Base-by-base conservation (phyloP, 2,113 vertebrate species). In the Spea bombifrons region DNA sequence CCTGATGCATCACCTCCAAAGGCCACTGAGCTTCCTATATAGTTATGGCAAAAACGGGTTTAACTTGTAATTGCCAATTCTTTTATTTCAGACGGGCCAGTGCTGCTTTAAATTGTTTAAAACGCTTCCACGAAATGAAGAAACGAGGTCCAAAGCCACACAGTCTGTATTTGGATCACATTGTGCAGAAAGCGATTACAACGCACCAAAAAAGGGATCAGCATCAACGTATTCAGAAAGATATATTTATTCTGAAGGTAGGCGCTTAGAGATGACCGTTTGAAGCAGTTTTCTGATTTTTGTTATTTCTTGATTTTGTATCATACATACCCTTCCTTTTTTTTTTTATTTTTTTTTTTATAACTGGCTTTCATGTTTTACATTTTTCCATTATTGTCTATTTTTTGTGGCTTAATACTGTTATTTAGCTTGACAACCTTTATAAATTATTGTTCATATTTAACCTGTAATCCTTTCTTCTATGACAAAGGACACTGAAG, bases 81-180 rank as follows among this genome's bases (percentile, higher is more conserved):
- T 85, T 85, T 63, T 46, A n/a, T 81, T 3, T n/a, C 86, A 99
- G 97, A 69, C 93, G 95, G 75, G 97, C 97, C 7, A 99, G 97
- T 86, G 96, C 95, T 2, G 96, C 97, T 0, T 91, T 99, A 17
- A 99, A 97, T 87, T 96, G 94, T 86, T 90, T 99, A 83, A 98
- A 99, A 85, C 94, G 94, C 71, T 99, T 98, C 85, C 97, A 99
- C 0, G 97, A 98, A 88, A 97, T 96, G 92, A 98, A 99, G 90
- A 98, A 97, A 87, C 93, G 92, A 84, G 97, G 97, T 61, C 90
- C 94, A 81, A 99, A 96, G 82, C 95, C 97, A n/a, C 90, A 94
- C 82, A 99, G 97, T 84, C 96, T 99, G 43, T 98, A 99, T 84
- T 89, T 99, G 89, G 97, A 99, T 89, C 96, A 96, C 86, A 96